These are phyloP conservation scores for Heliconius nattereri DNA, from an alignment of 1,140 invertebrate species.

Conservation along the genomic window DNA sequence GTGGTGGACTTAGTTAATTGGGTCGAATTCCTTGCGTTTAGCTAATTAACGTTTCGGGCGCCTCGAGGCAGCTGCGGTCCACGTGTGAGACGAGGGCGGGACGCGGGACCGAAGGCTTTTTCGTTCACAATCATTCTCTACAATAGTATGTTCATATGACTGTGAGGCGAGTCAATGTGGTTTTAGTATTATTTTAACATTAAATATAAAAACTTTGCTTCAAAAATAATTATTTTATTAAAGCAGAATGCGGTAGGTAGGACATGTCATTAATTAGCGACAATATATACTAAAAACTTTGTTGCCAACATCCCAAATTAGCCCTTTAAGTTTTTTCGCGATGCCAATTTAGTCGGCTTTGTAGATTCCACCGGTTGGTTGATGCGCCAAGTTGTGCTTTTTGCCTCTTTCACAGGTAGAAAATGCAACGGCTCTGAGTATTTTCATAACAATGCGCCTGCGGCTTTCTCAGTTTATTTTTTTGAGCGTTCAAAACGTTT, in stretches of 20 bases:
- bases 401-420: constrained; percentile 73
- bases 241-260: constrained; percentile 51
- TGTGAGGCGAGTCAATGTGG: neutral
- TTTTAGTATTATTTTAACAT: neutral
- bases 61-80: constrained; percentile 61
- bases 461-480: constrained; percentile 69
- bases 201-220: neutral
- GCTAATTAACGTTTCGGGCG: constrained; percentile 65
- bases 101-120: constrained; percentile 18
- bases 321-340: constrained; percentile 68
- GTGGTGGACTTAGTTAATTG: constrained; percentile 57
- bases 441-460: constrained; percentile 79
- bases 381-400: constrained; percentile 73
- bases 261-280: constrained; percentile 59
- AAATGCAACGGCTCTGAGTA: constrained; percentile 71
- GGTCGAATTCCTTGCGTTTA: constrained; percentile 63
- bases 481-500: constrained; percentile 71
- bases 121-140: constrained; percentile 27
- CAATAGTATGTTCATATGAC: neutral
- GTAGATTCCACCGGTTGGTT: constrained; percentile 64
- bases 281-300: constrained; percentile 65
- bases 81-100: constrained; percentile 50
- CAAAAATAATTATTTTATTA: neutral
- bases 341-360: constrained; percentile 68
- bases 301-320: constrained; percentile 71